Percentiles rank a stretch among this genome's conserved stretches.
Conservation (phyloP, 2,113 vertebrate genomes). For the Mionectes macconnelli region DNA sequence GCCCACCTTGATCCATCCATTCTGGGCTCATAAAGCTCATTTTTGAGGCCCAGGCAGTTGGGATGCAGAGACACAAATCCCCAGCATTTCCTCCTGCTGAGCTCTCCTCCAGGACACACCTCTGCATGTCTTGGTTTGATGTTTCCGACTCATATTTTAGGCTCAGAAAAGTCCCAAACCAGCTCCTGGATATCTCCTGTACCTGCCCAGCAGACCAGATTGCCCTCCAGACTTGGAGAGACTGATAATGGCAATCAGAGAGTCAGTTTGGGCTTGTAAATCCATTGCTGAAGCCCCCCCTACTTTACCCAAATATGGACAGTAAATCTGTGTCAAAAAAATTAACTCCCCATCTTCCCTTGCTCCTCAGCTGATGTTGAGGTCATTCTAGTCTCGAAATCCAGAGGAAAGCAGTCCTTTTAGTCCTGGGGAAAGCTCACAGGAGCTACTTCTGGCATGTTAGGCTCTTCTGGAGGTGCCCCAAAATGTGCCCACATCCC, state of each 20-base stretch:
- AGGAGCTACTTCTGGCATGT: background rate
- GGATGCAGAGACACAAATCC: background rate
- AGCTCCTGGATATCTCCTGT: background rate
- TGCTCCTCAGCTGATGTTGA: background rate
- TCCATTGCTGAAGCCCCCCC: background rate
- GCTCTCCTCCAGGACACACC: background rate
- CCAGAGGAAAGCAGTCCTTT: background rate
- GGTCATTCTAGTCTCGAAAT: background rate
- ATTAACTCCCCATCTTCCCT: background rate
- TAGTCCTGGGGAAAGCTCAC: background rate
- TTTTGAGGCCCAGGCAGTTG: background rate
- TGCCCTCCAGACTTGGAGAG: background rate
- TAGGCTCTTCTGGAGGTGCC: background rate
- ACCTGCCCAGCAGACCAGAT: background rate
- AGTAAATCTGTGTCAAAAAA: fast-evolving
- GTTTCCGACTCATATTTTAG: background rate
- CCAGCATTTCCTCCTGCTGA: background rate
- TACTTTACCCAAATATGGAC: background rate
- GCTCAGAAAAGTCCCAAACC: background rate
- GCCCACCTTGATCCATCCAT: fast-evolving
- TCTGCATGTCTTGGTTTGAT: background rate
- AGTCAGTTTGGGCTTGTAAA: background rate
- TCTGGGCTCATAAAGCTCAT: background rate
- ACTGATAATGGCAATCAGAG: background rate
- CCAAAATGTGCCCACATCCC: background rate